Conservation (phyloP, 2,888 invertebrate genomes). For the Troides aeacus region DNA sequence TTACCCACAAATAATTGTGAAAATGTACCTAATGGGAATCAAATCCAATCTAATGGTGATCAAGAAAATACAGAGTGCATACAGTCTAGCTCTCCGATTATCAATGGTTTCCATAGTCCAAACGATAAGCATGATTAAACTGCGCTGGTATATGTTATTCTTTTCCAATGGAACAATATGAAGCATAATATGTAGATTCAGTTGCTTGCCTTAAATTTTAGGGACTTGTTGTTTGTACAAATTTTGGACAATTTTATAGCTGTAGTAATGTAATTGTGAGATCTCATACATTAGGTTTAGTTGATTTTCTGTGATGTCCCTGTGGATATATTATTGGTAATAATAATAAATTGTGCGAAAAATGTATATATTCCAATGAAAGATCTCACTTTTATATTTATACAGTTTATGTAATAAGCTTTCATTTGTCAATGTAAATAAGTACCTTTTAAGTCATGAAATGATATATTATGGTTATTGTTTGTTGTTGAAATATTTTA, state of each 20-base stretch:
- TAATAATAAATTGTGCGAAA: conserved; percentile 40
- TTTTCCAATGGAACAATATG: conserved; percentile 7
- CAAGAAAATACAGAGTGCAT: conserved; percentile 14
- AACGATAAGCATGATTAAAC: conserved; percentile 31
- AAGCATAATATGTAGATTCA: conserved; percentile 46
- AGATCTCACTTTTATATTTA: conserved; percentile 70
- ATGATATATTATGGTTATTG: conserved; percentile 25
- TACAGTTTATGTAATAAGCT: conserved; percentile 46
- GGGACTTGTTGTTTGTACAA: conserved; percentile 40
- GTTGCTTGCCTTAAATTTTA: conserved; percentile 42
- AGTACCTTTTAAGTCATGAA: conserved; percentile 24
- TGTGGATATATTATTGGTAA: conserved; percentile 56
- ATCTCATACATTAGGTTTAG: conserved; percentile 53
- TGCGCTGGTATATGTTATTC: neutral
- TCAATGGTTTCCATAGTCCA: conserved; percentile 67
- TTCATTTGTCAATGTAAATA: conserved; percentile 22
- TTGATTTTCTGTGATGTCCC: conserved; percentile 57
- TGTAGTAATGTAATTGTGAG: conserved; percentile 66
- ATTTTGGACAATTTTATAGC: conserved; percentile 39
- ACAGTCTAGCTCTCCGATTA: conserved; percentile 46
- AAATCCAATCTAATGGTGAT: conserved; percentile 43
- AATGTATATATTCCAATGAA: conserved; percentile 45
- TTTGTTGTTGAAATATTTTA: conserved; percentile 29
- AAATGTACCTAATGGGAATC: conserved; percentile 32
- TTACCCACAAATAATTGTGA: conserved; percentile 37